phyloP scores from a whole-genome alignment of 2,113 vertebrate genomes.

The Hiodon tergisus region DNA sequence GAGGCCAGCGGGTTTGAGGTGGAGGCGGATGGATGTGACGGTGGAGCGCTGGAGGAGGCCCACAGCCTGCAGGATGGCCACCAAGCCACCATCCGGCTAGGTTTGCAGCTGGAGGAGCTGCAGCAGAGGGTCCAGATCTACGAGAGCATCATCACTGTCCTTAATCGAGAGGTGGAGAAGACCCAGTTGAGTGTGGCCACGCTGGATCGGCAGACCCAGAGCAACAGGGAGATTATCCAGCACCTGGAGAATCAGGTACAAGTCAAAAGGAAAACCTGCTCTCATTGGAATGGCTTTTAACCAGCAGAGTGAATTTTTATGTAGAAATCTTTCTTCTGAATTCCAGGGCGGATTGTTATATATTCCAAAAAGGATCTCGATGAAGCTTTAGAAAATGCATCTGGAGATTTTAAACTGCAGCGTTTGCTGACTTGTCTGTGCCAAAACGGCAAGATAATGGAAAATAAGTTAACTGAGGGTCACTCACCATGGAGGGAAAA shows the following conservation, averaged over 20 bases:
- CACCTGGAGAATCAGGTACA: slow-evolving; percentile 66
- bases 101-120: slow-evolving; percentile 59
- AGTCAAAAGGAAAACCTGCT: too few relatives aligned
- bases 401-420: not conserved
- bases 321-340: too few relatives aligned
- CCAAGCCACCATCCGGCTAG: slow-evolving; percentile 41
- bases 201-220: slow-evolving; percentile 60
- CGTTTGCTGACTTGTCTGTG: not conserved
- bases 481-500: not conserved
- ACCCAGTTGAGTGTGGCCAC: slow-evolving; percentile 57
- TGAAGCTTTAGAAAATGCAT: slow-evolving; percentile 5
- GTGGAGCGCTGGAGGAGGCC: slow-evolving; percentile 37
- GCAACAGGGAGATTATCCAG: slow-evolving; percentile 59
- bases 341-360: too few relatives aligned
- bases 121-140: slow-evolving; percentile 68
- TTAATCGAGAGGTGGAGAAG: slow-evolving; percentile 74
- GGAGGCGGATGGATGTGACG: slow-evolving; percentile 37
- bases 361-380: not conserved
- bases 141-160: slow-evolving; percentile 74
- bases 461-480: slow-evolving; percentile 10
- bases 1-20: slow-evolving; percentile 14
- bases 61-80: slow-evolving; percentile 42
- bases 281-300: too few relatives aligned
- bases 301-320: not conserved
- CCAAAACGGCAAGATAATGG: slow-evolving; percentile 21